Evolutionary conservation across 2,888 invertebrate genomes (phyloP), one percentile per base, ranked within the genome.

Genomic region (Ornithoptera priamus): DNA sequence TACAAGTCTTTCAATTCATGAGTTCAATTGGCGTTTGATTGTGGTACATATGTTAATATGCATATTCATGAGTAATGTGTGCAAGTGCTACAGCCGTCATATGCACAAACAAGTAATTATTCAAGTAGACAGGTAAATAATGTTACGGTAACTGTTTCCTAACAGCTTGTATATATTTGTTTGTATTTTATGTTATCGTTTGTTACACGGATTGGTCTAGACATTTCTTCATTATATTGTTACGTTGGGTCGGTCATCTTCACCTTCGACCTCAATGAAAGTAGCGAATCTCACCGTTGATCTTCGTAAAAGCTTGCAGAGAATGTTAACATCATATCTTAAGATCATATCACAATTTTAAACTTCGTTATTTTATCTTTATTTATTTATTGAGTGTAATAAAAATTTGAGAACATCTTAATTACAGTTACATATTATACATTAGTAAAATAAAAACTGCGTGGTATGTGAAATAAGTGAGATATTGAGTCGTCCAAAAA

Each of bases 241-340:
- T 50, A 50, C 17, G 24, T 71, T 75, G 78, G 79, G 79, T 70
- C 76, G 79, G 79, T 70, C 76, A 77, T 68, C 67, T 46, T 62
- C 67, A 68, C 67, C 85, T 85, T 72, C 81, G 81, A 82, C 83
- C 83, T 80, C 76, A 77, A 82, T 73, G 83, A 84, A 82, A 84
- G 83, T 78, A 74, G 72, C 73, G 72, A 69, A 71, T 65, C 70
- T 68, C 53, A 63, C 39, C 10, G 18, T 50, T 17, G 15, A 50
- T 15, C 4, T 50, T 15, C 15, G 50, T 50, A 50, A 50, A 50
- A 50, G 50, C 50, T 50, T 50, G 50, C 15, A 15, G 17, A 2
- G 6, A 46, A 46, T 15, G 46, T 15, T 46, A 46, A 46, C 3
- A 30, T 46, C 7, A 2, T 8, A 10, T 4, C 15, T 50, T 50